These are phyloP conservation scores for Belonocnema kinseyi DNA, from an alignment of 1,140 invertebrate species.

Conservation along the genomic window DNA sequence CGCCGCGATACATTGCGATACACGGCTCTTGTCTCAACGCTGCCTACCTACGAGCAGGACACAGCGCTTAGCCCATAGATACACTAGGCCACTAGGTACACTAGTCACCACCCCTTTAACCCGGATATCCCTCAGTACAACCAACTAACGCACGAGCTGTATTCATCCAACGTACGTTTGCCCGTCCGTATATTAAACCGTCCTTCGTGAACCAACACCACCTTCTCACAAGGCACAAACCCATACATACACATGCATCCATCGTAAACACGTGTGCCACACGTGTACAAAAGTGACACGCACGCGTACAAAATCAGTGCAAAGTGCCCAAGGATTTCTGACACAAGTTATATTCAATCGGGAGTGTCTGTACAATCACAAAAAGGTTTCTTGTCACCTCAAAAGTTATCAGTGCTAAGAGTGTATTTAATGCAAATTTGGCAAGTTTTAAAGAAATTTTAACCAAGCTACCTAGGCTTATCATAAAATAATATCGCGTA, in stretches of 20 bases:
- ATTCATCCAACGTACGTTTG: slow-evolving; percentile 21
- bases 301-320: slow-evolving; percentile 52
- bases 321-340: slow-evolving; percentile 52
- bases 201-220: slow-evolving; percentile 23
- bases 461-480: not conserved
- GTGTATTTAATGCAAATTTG: not conserved
- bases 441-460: not conserved
- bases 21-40: slow-evolving; percentile 71
- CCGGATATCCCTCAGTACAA: slow-evolving; percentile 29
- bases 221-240: slow-evolving; percentile 27
- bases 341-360: slow-evolving; percentile 25
- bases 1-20: slow-evolving; percentile 74
- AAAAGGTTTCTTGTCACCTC: not conserved
- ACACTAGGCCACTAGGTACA: slow-evolving; percentile 63
- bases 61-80: slow-evolving; percentile 63
- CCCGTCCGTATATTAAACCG: slow-evolving; percentile 29
- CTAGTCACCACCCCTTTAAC: slow-evolving; percentile 39
- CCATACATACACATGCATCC: slow-evolving; percentile 7
- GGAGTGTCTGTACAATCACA: not conserved
- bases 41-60: slow-evolving; percentile 68
- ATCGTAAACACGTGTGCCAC: slow-evolving; percentile 19
- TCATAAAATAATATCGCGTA: not conserved
- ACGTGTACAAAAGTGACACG: slow-evolving; percentile 37
- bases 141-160: not conserved
- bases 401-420: slow-evolving; percentile 5